Percentiles rank a stretch among this genome's conserved stretches.
phyloP scores from a whole-genome alignment of 37 sponge, comb jelly and placozoan species.

The Lycopodina hypogea region DNA sequence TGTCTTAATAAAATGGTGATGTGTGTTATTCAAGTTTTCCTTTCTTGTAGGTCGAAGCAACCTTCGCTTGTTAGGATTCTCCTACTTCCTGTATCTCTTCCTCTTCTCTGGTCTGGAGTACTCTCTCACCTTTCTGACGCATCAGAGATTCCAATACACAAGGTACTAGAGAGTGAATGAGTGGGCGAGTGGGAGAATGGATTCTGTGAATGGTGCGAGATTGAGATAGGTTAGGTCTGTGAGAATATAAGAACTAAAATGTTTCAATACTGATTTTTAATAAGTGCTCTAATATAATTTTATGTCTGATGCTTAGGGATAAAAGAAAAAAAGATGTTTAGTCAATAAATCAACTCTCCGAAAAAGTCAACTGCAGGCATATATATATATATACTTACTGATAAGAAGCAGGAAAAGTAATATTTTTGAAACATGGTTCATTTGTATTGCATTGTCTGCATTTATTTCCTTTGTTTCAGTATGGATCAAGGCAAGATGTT shows the following conservation, averaged over 20 bases:
- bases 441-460: too few relatives aligned
- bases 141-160: conserved; percentile 76
- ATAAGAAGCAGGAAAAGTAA: too few relatives aligned
- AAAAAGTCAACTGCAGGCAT: too few relatives aligned
- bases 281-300: too few relatives aligned
- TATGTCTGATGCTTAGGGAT: too few relatives aligned
- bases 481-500: conserved; percentile 93
- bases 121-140: conserved; percentile 82
- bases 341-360: too few relatives aligned
- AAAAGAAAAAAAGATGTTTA: too few relatives aligned
- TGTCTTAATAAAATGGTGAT: too few relatives aligned
- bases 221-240: background rate
- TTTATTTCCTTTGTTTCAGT: conserved; percentile 6
- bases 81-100: conserved; percentile 81
- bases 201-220: background rate
- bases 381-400: too few relatives aligned
- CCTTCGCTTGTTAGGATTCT: conserved; percentile 52
- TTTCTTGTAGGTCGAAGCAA: conserved; percentile 36
- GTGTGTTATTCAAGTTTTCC: too few relatives aligned
- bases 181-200: background rate
- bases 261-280: too few relatives aligned
- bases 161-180: conserved; percentile 41
- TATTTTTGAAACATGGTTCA: too few relatives aligned
- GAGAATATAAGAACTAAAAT: background rate
- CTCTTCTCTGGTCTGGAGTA: conserved; percentile 96